Evolutionary conservation across 1,140 invertebrate genomes (phyloP), one percentile per base, ranked within the genome.

Genomic region (Octopus sinensis): DNA sequence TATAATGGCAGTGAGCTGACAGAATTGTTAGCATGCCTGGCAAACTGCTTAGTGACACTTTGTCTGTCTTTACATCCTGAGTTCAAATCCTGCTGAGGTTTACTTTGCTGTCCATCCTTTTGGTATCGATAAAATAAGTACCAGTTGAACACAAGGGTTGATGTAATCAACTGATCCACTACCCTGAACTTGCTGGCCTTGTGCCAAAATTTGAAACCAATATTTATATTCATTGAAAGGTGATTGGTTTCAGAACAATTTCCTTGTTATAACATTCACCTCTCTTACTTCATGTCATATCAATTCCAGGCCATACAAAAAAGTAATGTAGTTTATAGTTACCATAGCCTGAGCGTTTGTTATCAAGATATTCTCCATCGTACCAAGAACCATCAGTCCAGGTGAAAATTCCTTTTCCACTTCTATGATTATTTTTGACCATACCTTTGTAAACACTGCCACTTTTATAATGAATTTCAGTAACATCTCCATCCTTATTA

Each of bases 351-450:
- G 89, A 88, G 30, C 88, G 77, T 77, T 88, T 76, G 71, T 91
- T 90, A 80, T 88, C 82, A 0, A 87, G 51, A 86, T 90, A 91
- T 4, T 85, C 84, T 13, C 90, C 90, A 12, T 88, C 82, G 82
- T 90, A 91, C 56, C 53, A 77, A 81, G 87, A 87, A 0, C 89
- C 89, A 86, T 91, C 90, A 62, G 86, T 82, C 90, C 90, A 91
- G n/a, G 83, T 85, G 82, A 91, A 91, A 17, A 84, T 84, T 43
- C 90, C 90, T 52, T 82, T 81, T 9, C 90, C 90, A 79, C 77
- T 83, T 76, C 86, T 87, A 79, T 87, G 87, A 81, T 90, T 86
- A 71, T 89, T 84, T 52, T 87, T 78, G 17, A 90, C 82, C 10
- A 84, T 83, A 23, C 90, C 90, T 80, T 86, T 85, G 83, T 88